Conservation (phyloP, 2,888 invertebrate species). For the Hylaea fasciaria region DNA sequence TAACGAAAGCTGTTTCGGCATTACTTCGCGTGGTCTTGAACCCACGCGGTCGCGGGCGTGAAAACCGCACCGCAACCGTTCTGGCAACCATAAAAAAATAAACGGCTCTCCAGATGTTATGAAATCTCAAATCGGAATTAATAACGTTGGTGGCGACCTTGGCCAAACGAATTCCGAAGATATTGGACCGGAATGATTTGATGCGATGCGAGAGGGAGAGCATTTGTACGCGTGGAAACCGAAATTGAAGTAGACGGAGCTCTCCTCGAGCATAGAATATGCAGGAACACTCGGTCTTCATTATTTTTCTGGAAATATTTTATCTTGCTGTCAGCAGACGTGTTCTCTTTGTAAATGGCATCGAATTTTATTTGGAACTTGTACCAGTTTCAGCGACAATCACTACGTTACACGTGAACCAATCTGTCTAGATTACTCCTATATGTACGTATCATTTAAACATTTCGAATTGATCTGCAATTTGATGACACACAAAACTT, state of each 20-base stretch:
- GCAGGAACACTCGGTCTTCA: constrained; percentile 8
- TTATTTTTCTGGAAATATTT: constrained; percentile 1
- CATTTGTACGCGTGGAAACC: constrained; percentile 7
- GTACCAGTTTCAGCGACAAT: no score
- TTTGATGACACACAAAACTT: no score
- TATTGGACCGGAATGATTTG: constrained; percentile 27
- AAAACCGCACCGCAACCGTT: constrained; percentile 19
- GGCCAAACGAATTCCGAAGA: constrained; percentile 29
- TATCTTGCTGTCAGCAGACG: neutral
- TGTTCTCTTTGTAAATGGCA: neutral
- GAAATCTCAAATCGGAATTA: constrained; percentile 37
- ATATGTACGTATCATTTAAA: no score
- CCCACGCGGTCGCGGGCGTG: constrained; percentile 44
- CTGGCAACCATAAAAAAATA: constrained; percentile 33
- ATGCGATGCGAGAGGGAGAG: constrained; percentile 22
- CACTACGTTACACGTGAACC: no score
- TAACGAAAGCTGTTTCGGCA: constrained; percentile 46
- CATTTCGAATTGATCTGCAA: no score
- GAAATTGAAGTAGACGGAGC: constrained; percentile 8
- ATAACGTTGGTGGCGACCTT: constrained; percentile 34
- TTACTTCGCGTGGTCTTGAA: constrained; percentile 42
- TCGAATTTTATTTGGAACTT: no score
- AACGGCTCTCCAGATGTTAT: constrained; percentile 36
- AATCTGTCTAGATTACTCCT: no score
- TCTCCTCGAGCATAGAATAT: constrained; percentile 18